Conservation (phyloP, 1,140 invertebrate species). For the Cataglyphis hispanica region DNA sequence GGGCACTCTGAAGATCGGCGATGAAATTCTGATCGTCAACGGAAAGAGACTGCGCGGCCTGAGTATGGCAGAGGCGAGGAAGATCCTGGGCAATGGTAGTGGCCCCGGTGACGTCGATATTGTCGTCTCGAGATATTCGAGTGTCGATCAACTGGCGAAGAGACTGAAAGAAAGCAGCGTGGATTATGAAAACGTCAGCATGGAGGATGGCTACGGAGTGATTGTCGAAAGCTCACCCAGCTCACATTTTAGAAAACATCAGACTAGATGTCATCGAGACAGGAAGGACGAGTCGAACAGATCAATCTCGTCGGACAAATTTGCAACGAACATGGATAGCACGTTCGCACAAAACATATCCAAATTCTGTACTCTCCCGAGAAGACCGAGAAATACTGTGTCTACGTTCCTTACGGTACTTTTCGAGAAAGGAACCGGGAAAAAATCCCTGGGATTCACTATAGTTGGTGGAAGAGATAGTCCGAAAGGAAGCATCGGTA, state of each 20-base stretch:
- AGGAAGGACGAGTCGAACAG: slow-evolving; percentile 78
- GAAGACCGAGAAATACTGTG: slow-evolving; percentile 89
- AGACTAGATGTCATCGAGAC: slow-evolving; percentile 75
- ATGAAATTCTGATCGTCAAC: slow-evolving; percentile 95
- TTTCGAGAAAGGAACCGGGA: slow-evolving; percentile 94
- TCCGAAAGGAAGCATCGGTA: slow-evolving; percentile 93
- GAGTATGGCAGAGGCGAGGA: slow-evolving; percentile 91
- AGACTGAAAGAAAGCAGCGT: slow-evolving; percentile 90
- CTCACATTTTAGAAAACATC: slow-evolving; percentile 83
- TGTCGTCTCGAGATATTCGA: slow-evolving; percentile 88
- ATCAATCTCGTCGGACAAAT: slow-evolving; percentile 79
- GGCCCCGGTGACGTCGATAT: slow-evolving; percentile 91
- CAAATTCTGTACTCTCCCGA: slow-evolving; percentile 91
- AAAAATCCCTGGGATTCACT: slow-evolving; percentile 95
- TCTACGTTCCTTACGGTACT: slow-evolving; percentile 92
- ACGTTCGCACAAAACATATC: slow-evolving; percentile 85
- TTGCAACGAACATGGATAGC: slow-evolving; percentile 55
- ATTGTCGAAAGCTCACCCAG: slow-evolving; percentile 84
- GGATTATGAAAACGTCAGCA: slow-evolving; percentile 89
- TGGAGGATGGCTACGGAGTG: slow-evolving; percentile 86
- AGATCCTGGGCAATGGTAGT: slow-evolving; percentile 88
- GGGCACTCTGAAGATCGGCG: slow-evolving; percentile 91
- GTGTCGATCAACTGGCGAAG: slow-evolving; percentile 79
- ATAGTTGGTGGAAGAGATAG: slow-evolving; percentile 97
- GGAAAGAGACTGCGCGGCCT: slow-evolving; percentile 91